Conservation (phyloP, 2,113 vertebrate genomes). For the Entelurus aequoreus region DNA sequence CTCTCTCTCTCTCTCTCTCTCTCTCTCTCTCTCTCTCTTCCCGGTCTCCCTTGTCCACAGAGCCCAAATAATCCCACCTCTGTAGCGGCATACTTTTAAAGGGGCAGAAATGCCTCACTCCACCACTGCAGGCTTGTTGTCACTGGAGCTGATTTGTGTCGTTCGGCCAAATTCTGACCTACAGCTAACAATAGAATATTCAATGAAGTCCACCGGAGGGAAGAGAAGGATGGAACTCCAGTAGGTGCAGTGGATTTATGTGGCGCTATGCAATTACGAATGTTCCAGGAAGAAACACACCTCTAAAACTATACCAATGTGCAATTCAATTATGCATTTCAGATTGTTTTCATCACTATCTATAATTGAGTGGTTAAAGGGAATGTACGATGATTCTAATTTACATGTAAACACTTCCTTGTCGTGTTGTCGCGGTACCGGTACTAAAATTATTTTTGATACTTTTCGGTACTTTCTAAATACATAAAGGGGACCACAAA, state of each 20-base stretch:
- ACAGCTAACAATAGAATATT: neutral
- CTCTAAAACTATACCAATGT: neutral
- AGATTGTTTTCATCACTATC: no score
- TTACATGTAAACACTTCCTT: no score
- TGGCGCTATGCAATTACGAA: neutral
- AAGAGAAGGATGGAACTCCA: neutral
- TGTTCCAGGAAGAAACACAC: neutral
- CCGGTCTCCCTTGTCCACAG: constrained; percentile 50
- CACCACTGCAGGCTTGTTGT: constrained; percentile 10
- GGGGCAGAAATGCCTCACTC: constrained; percentile 50
- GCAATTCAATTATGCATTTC: no score
- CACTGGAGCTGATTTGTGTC: neutral
- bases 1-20: constrained; percentile 32
- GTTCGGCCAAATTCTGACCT: neutral
- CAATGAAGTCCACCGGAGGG: neutral
- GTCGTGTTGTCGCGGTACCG: no score
- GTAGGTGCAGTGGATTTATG: neutral
- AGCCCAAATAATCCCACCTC: constrained; percentile 56
- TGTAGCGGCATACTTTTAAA: constrained; percentile 69
- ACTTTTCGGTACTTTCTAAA: no score
- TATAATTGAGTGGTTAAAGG: no score
- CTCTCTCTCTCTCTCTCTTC: no score
- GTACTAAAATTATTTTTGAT: no score
- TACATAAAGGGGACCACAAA: no score
- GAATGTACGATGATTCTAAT: no score